Evolutionary conservation across 2,888 invertebrate species (phyloP).

Genomic region (Leistus spinibarbis): DNA sequence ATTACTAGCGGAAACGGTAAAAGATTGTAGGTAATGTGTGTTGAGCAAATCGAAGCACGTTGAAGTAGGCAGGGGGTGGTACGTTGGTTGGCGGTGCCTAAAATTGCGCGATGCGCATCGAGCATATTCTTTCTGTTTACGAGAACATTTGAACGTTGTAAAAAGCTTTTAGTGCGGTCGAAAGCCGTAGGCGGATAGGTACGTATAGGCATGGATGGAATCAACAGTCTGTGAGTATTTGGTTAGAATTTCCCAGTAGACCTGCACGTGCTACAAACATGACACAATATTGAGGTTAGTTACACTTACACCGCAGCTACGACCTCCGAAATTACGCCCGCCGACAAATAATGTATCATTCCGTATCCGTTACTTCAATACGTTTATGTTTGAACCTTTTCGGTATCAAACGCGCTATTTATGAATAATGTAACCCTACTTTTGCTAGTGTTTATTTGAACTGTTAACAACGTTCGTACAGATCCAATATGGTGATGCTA

Average conservation of each 20-base stretch:
- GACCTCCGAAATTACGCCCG: neutral
- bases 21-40: neutral
- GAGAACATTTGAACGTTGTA: neutral
- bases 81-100: too few species aligned
- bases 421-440: too few species aligned
- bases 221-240: conserved; percentile 31
- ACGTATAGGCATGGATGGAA: conserved; percentile 9
- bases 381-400: neutral
- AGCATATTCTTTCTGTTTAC: neutral
- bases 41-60: neutral
- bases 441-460: too few species aligned
- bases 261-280: conserved; percentile 5
- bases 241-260: conserved; percentile 26
- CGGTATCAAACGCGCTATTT: neutral
- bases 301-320: neutral
- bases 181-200: neutral
- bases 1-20: neutral
- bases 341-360: neutral
- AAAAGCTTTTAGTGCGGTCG: neutral
- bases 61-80: neutral
- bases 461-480: too few species aligned
- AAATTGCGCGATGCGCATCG: too few species aligned
- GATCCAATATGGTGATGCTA: too few species aligned
- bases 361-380: neutral
- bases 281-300: neutral